Evolutionary conservation across 2,888 invertebrate species (phyloP).

Genomic region (Mesorhabditis sp.): DNA sequence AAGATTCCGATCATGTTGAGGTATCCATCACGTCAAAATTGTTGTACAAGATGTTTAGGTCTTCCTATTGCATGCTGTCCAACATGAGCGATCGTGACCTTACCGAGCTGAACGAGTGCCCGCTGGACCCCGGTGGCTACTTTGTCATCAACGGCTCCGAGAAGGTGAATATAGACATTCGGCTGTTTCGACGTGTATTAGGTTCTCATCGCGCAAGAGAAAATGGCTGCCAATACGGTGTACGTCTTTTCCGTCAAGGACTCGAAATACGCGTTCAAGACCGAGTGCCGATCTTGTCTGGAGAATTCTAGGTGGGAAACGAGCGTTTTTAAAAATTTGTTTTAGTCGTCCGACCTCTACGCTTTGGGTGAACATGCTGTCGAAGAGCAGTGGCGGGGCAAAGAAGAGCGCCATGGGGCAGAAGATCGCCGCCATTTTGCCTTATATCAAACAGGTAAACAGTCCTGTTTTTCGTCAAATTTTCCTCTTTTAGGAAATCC

Average conservation of each 20-base stretch:
- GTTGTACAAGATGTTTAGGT: constrained; percentile 64
- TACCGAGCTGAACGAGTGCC: constrained; percentile 97
- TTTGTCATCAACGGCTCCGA: constrained; percentile 99
- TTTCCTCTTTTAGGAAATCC: constrained; percentile 78
- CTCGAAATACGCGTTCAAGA: constrained; percentile 96
- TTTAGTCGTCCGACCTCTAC: constrained; percentile 87
- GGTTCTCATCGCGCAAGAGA: constrained; percentile 95
- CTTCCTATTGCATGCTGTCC: constrained; percentile 89
- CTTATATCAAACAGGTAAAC: constrained; percentile 77
- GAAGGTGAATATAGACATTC: constrained; percentile 68
- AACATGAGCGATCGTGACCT: constrained; percentile 96
- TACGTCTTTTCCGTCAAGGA: constrained; percentile 99
- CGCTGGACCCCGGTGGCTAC: constrained; percentile 94
- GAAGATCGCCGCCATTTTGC: constrained; percentile 91
- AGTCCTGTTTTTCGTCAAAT: background rate
- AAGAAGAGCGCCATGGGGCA: constrained; percentile 98
- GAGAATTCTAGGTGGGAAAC: constrained; percentile 69
- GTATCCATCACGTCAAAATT: constrained; percentile 18
- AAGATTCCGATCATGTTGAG: constrained; percentile 97
- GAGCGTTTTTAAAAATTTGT: background rate
- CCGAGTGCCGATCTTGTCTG: constrained; percentile 90
- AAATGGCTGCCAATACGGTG: constrained; percentile 99
- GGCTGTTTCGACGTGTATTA: constrained; percentile 47
- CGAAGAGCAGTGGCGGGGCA: constrained; percentile 76
- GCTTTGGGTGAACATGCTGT: constrained; percentile 92